Base-by-base conservation (phyloP, 2,888 invertebrate genomes). In the Eumacrocentrus americanus region DNA sequence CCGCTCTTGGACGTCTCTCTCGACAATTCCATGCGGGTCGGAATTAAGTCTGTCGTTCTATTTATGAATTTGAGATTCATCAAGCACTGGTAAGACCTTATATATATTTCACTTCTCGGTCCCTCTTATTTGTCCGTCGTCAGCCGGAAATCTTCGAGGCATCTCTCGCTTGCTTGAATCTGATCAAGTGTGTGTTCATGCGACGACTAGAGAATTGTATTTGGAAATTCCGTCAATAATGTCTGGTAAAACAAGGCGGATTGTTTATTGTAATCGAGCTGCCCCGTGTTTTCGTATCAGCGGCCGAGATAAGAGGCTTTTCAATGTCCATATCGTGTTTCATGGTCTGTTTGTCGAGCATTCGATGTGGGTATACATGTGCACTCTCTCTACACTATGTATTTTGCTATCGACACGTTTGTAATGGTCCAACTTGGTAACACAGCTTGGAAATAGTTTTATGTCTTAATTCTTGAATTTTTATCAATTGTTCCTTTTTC, bases 181-280 rank as follows among this genome's bases (percentile, higher is more conserved):
- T n/a, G n/a, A n/a, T n/a, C n/a, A n/a, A n/a, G n/a, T n/a, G n/a
- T n/a, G n/a, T n/a, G n/a, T n/a, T n/a, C n/a, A n/a, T n/a, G n/a
- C n/a, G n/a, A n/a, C n/a, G n/a, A n/a, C n/a, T n/a, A n/a, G n/a
- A 46, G 22, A 22, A n/a, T 42, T 12, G 18, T 34, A 42, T 67
- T 69, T 69, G 66, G 50, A 60, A 70, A 70, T 67, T 69, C 55
- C 52, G 53, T 57, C 53, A 40, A 22, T 35, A 52, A 53, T 60
- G 51, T 50, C 56, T 63, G 63, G 58, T 64, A 58, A 65, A 67
- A 66, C 65, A 69, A 54, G n/a, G 54, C 44, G 37, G 61, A 67
- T 67, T 67, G 70, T 67, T 67, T 66, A 68, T 67, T 67, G 67
- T 68, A 71, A 74, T 69, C 67, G 66, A 65, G 65, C 65, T 65